Conservation (phyloP, 2,888 invertebrate species). For the Drosophila mercatorum region DNA sequence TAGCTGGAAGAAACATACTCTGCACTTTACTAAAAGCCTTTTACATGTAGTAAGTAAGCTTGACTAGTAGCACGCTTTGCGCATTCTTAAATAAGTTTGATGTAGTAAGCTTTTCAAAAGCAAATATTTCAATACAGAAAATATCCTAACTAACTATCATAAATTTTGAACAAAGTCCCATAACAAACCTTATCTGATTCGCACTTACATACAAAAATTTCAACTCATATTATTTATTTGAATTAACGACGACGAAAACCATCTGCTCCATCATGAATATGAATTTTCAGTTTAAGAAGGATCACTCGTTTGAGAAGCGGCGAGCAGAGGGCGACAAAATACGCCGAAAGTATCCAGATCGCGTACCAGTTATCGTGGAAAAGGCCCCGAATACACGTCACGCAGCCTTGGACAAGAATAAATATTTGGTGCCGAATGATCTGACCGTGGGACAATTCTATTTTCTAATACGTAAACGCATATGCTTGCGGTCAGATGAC, state of each 20-base stretch:
- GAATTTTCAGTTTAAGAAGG: constrained; percentile 99
- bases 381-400: constrained; percentile 97
- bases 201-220: neutral
- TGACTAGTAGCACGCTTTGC: neutral
- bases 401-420: constrained; percentile 97
- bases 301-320: constrained; percentile 97
- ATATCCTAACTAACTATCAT: constrained; percentile 2
- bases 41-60: constrained; percentile 18
- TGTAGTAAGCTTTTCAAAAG: constrained; percentile 22
- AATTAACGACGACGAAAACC: neutral
- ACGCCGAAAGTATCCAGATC: constrained; percentile 97
- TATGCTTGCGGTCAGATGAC: constrained; percentile 96
- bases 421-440: constrained; percentile 97
- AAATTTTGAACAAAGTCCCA: constrained; percentile 21
- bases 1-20: constrained; percentile 15
- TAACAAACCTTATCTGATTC: constrained; percentile 5
- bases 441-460: constrained; percentile 98
- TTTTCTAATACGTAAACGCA: constrained; percentile 97
- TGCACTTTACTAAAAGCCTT: neutral
- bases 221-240: neutral
- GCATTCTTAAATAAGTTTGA: neutral
- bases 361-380: constrained; percentile 98
- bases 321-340: constrained; percentile 98
- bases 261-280: constrained; percentile 85
- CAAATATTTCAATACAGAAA: neutral